Evolutionary conservation across 2,888 invertebrate species (phyloP).

Genomic region (Andrena dorsata): DNA sequence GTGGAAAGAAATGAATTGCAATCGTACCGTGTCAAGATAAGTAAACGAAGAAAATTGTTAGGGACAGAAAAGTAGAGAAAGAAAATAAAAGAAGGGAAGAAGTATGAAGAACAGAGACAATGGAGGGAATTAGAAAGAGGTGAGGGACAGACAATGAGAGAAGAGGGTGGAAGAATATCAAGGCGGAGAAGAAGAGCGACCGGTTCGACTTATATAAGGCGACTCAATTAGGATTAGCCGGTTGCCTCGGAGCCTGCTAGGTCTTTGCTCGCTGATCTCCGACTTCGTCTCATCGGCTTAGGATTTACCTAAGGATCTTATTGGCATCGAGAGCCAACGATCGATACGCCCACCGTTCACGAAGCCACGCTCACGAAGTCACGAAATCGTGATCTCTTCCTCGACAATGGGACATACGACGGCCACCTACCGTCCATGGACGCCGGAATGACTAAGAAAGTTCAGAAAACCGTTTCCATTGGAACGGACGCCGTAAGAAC

Average conservation of each 20-base stretch:
- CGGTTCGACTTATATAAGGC: slow-evolving; percentile 77
- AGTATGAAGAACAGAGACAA: slow-evolving; percentile 23
- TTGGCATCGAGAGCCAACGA: slow-evolving; percentile 72
- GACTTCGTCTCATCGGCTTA: slow-evolving; percentile 80
- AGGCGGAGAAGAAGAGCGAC: slow-evolving; percentile 57
- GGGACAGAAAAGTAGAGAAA: not conserved
- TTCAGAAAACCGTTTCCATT: slow-evolving; percentile 63
- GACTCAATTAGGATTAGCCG: slow-evolving; percentile 82
- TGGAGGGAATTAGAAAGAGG: not conserved
- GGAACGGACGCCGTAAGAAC: slow-evolving; percentile 40
- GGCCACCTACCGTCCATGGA: slow-evolving; percentile 66
- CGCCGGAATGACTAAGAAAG: slow-evolving; percentile 53
- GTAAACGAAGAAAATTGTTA: no score
- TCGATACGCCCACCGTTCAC: slow-evolving; percentile 74
- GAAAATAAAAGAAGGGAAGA: slow-evolving; percentile 39
- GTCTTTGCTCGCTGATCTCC: slow-evolving; percentile 76
- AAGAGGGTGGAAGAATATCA: slow-evolving; percentile 12
- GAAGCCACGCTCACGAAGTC: slow-evolving; percentile 71
- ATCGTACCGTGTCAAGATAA: no score
- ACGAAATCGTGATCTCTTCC: slow-evolving; percentile 73
- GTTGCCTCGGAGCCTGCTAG: slow-evolving; percentile 71
- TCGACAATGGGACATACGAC: slow-evolving; percentile 70
- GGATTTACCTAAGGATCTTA: slow-evolving; percentile 80
- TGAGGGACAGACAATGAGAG: not conserved
- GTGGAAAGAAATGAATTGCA: slow-evolving; percentile 33